A percentile compares a stretch with the other conserved stretches of the same genome.
These are phyloP conservation scores for Hypocryptadius cinnamomeus DNA, from an alignment of 2,113 vertebrate species.

Conservation along the genomic window DNA sequence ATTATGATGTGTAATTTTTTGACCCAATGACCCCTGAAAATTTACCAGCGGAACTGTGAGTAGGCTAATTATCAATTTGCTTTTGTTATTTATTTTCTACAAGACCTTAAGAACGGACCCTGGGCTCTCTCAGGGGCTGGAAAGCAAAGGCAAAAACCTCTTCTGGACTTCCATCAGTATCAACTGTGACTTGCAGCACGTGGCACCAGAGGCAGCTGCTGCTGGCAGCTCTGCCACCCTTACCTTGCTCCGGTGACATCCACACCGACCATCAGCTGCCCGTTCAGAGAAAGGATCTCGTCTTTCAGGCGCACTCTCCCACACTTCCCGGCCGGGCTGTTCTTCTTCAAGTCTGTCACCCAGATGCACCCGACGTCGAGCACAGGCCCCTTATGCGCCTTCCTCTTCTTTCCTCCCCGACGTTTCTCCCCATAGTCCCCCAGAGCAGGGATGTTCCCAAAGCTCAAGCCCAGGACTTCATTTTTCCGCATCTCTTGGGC, in stretches of 20 bases:
- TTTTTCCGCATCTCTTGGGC: constrained; percentile 73
- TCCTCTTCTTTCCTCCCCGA: constrained; percentile 78
- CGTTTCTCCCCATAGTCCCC: constrained; percentile 87
- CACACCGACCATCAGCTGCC: constrained; percentile 94
- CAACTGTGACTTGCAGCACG: accelerated
- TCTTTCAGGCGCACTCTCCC: constrained; percentile 87
- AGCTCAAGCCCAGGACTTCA: constrained; percentile 84
- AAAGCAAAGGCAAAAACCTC: not conserved
- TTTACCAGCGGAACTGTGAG: not conserved
- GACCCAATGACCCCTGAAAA: not conserved
- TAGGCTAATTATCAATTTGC: not conserved
- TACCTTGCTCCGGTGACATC: constrained; percentile 93
- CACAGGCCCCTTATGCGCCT: constrained; percentile 79
- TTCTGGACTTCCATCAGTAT: not conserved
- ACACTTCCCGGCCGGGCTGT: constrained; percentile 81
- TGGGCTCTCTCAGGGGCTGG: not conserved
- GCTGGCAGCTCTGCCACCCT: not conserved
- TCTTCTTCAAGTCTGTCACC: constrained; percentile 92
- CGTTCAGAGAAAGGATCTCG: constrained; percentile 90
- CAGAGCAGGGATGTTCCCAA: constrained; percentile 93
- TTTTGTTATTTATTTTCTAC: not conserved
- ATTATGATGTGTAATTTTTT: not conserved
- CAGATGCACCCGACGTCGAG: constrained; percentile 93
- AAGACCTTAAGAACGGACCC: not conserved
- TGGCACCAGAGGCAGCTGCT: accelerated